A percentile compares a stretch with the other conserved stretches of the same genome.
Evolutionary conservation across 1,140 invertebrate genomes (phyloP).

Genomic region (Sitophilus oryzae): DNA sequence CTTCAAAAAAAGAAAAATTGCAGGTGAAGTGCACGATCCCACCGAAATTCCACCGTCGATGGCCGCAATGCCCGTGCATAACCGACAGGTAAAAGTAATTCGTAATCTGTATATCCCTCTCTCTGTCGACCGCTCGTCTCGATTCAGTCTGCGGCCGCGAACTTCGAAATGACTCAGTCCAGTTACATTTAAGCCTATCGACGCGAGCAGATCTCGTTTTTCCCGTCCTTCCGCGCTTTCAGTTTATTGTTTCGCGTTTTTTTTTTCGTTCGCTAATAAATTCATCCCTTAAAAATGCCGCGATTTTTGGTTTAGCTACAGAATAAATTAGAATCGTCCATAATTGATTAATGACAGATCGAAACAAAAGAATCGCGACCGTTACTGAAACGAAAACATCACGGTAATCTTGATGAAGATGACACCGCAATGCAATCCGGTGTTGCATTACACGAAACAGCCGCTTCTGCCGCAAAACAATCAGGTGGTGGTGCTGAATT

Average conservation of each 20-base stretch:
- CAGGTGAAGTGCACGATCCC: too few relatives aligned
- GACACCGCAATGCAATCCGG: slow-evolving; percentile 36
- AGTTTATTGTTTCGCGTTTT: too few relatives aligned
- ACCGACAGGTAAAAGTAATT: background rate
- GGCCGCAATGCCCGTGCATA: background rate
- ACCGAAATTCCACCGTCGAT: background rate
- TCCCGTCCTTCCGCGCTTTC: too few relatives aligned
- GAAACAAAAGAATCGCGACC: background rate
- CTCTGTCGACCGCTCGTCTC: background rate
- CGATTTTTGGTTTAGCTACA: too few relatives aligned
- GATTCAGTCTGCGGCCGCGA: background rate
- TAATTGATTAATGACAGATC: too few relatives aligned
- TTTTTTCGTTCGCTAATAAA: too few relatives aligned
- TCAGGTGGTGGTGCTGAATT: slow-evolving; percentile 28
- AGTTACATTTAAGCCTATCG: background rate
- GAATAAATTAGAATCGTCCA: too few relatives aligned
- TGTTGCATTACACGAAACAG: slow-evolving; percentile 37
- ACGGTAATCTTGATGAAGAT: slow-evolving; percentile 20
- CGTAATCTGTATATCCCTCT: background rate
- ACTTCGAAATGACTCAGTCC: background rate
- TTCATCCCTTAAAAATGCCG: too few relatives aligned
- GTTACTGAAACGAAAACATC: too few relatives aligned
- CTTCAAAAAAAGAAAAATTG: too few relatives aligned
- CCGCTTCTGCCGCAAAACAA: slow-evolving; percentile 33
- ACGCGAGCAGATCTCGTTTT: background rate